Percentiles rank a stretch among this genome's conserved stretches.
These are phyloP conservation scores for Neuroscelio doddi DNA, from an alignment of 2,888 invertebrate genomes.

Conservation along the genomic window DNA sequence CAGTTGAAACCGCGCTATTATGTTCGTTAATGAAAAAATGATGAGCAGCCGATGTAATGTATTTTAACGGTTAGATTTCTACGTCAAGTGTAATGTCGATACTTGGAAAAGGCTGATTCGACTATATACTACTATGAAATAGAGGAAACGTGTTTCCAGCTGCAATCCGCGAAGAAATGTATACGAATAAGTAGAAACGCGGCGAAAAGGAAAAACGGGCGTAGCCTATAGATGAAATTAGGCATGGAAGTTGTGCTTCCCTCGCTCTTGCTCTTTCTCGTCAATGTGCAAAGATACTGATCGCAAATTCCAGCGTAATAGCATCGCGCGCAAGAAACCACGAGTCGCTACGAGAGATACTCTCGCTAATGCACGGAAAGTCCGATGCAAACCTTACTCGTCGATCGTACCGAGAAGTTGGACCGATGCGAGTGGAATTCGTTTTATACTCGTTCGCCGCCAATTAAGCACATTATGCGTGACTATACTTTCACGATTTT, in stretches of 20 bases:
- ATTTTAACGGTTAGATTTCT: no score
- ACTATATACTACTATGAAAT: no score
- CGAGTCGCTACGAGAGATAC: slow-evolving; percentile 12
- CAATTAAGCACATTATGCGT: slow-evolving; percentile 41
- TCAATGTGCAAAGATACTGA: slow-evolving; percentile 43
- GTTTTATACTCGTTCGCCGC: slow-evolving; percentile 35
- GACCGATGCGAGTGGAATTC: slow-evolving; percentile 24
- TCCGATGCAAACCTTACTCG: slow-evolving; percentile 29
- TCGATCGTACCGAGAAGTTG: slow-evolving; percentile 36
- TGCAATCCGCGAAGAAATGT: neutral
- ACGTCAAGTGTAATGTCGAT: no score
- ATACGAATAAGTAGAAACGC: neutral
- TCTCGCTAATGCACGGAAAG: slow-evolving; percentile 29
- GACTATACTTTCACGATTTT: slow-evolving; percentile 37
- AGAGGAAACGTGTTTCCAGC: slow-evolving; percentile 1
- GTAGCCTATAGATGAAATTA: slow-evolving; percentile 33
- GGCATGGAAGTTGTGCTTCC: slow-evolving; percentile 16
- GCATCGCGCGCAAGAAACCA: slow-evolving; percentile 30
- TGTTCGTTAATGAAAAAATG: no score
- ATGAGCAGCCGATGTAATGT: no score
- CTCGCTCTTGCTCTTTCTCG: slow-evolving; percentile 26
- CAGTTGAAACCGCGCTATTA: no score
- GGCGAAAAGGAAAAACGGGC: slow-evolving; percentile 20
- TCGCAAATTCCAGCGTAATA: slow-evolving; percentile 44
- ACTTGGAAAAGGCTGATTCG: no score